These are phyloP conservation scores for Urophycis tenuis DNA, from an alignment of 2,797 vertebrate species.

Conservation along the genomic window DNA sequence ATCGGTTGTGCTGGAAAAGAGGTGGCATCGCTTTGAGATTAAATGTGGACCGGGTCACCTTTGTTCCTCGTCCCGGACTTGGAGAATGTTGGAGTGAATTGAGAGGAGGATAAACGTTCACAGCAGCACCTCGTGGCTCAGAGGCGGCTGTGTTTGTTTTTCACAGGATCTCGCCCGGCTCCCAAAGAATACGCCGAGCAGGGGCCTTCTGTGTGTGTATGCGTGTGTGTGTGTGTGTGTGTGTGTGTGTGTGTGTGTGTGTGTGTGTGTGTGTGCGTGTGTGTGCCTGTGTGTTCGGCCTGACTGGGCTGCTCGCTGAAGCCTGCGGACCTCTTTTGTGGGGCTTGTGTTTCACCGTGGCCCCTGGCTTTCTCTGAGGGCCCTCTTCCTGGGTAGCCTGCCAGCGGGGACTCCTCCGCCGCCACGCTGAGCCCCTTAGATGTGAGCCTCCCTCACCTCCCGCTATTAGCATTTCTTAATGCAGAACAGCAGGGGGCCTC, in stretches of 20 bases:
- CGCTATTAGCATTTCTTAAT: constrained; percentile 72
- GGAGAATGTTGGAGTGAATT: constrained; percentile 48
- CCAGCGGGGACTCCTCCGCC: constrained; percentile 55
- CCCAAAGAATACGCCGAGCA: constrained; percentile 27
- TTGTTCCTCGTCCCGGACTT: constrained; percentile 39
- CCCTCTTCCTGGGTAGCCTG: constrained; percentile 58
- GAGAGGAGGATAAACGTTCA: constrained; percentile 42
- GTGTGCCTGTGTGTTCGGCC: constrained; percentile 51
- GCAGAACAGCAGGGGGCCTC: constrained; percentile 63
- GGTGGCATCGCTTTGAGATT: constrained; percentile 48
- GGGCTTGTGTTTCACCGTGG: constrained; percentile 66
- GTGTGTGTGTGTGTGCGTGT: constrained; percentile 48
- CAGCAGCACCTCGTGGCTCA: constrained; percentile 46
- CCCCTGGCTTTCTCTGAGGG: constrained; percentile 68
- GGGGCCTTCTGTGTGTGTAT: constrained; percentile 44
- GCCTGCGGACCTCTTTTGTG: constrained; percentile 67
- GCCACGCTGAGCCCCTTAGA: constrained; percentile 61
- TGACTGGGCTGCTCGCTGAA: constrained; percentile 64
- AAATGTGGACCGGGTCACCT: constrained; percentile 50
- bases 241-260: constrained; percentile 50
- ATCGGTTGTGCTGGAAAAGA: constrained; percentile 47
- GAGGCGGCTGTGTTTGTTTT: constrained; percentile 40
- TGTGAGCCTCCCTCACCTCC: constrained; percentile 58
- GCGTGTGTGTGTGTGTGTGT: constrained; percentile 50
- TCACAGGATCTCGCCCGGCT: constrained; percentile 33